A percentile compares a stretch with the other conserved stretches of the same genome.
phyloP scores from a whole-genome alignment of 2,888 invertebrate genomes.

The Cryptops parisi region DNA sequence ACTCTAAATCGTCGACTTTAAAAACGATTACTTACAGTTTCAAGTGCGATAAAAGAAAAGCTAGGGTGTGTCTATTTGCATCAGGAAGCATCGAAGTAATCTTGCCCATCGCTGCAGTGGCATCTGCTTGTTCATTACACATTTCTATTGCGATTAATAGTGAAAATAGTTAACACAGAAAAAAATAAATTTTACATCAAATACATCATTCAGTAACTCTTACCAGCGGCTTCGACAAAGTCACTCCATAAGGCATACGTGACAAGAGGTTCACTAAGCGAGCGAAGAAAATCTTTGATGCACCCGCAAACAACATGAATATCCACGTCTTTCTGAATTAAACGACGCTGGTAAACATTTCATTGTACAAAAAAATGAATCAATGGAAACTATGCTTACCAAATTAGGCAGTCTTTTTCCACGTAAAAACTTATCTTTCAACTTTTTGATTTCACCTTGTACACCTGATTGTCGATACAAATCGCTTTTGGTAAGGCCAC shows the following conservation, averaged over 20 bases:
- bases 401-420: slow-evolving; percentile 74
- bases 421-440: slow-evolving; percentile 64
- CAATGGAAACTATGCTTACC: no score
- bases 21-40: slow-evolving; percentile 60
- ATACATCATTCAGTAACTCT: no score
- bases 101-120: no score
- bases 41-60: slow-evolving; percentile 79
- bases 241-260: slow-evolving; percentile 65
- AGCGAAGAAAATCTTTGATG: slow-evolving; percentile 83
- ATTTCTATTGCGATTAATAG: no score
- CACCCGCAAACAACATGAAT: slow-evolving; percentile 83
- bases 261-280: slow-evolving; percentile 76
- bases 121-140: no score
- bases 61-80: slow-evolving; percentile 87
- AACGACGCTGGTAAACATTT: slow-evolving; percentile 12
- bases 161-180: no score
- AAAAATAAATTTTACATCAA: no score
- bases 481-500: slow-evolving; percentile 75
- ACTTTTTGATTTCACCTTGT: slow-evolving; percentile 66
- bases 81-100: slow-evolving; percentile 72
- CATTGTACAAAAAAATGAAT: no score
- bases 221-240: slow-evolving; percentile 54
- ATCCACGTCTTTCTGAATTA: slow-evolving; percentile 40
- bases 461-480: slow-evolving; percentile 84
- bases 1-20: no score